phyloP scores from a whole-genome alignment of 2,113 vertebrate genomes.

The Archocentrus centrarchus region DNA sequence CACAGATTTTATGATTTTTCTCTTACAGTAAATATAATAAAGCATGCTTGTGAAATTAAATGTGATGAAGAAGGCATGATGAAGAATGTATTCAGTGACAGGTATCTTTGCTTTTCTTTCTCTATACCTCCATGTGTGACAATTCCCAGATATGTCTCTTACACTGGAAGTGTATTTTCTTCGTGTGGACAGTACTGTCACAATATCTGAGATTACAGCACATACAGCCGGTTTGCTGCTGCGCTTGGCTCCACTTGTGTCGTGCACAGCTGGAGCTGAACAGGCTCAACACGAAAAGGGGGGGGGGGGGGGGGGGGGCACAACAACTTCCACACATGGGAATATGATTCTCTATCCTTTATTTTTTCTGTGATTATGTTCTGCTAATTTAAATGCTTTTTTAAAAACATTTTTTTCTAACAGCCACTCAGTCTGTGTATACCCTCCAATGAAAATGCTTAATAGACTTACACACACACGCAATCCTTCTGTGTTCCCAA shows the following conservation, averaged over 20 bases:
- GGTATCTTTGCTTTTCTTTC: not conserved
- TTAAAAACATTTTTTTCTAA: not conserved
- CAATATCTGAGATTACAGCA: not conserved
- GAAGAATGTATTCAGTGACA: too few species aligned
- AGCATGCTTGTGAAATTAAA: too few species aligned
- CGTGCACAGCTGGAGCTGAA: conserved; percentile 3
- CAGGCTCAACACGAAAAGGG: not conserved
- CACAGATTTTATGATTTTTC: not conserved
- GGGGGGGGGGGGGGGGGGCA: not conserved
- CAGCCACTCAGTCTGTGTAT: conserved; percentile 15
- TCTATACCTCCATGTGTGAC: not conserved
- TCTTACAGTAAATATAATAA: not conserved
- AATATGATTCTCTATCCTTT: not conserved
- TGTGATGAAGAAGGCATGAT: too few species aligned
- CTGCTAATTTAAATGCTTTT: conserved; percentile 25
- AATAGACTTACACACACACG: not conserved
- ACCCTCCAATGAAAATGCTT: not conserved
- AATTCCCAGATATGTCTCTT: not conserved
- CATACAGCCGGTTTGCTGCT: not conserved
- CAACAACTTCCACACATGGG: not conserved
- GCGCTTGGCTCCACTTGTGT: not conserved
- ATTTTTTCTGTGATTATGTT: not conserved
- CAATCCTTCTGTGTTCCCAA: not conserved
- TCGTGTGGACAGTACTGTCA: not conserved
- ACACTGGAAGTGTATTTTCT: not conserved